Evolutionary conservation across 2,113 vertebrate genomes (phyloP).

Genomic region (Thalassoma bifasciatum): DNA sequence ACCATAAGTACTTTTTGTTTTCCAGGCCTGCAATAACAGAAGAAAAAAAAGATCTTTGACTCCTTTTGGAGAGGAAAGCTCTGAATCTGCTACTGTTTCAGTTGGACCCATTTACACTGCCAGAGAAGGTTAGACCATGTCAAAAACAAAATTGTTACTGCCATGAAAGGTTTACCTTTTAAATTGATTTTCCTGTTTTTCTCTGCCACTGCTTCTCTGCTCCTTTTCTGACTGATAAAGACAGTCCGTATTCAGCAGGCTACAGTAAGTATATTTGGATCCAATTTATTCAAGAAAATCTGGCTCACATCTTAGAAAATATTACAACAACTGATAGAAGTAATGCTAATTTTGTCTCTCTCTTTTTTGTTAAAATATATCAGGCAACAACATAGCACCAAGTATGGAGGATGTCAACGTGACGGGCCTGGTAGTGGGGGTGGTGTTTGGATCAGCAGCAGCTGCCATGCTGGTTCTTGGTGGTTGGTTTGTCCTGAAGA

Average conservation of each 20-base stretch:
- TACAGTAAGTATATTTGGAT: constrained; percentile 66
- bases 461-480: constrained; percentile 66
- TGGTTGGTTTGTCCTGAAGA: constrained; percentile 78
- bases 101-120: constrained; percentile 79
- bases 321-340: not conserved
- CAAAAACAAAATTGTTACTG: not conserved
- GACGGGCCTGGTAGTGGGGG: constrained; percentile 64
- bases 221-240: not conserved
- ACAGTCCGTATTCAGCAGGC: constrained; percentile 30
- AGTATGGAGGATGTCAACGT: constrained; percentile 19
- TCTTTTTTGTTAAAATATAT: constrained; percentile 9
- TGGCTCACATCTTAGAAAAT: not conserved
- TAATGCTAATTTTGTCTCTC: constrained; percentile 2
- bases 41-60: constrained; percentile 67
- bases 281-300: not conserved
- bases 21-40: constrained; percentile 70
- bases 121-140: constrained; percentile 59
- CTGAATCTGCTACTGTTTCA: constrained; percentile 78
- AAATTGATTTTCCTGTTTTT: not conserved
- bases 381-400: constrained; percentile 44
- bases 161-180: not conserved
- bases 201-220: not conserved
- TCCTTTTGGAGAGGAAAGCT: constrained; percentile 55
- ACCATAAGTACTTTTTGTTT: not conserved
- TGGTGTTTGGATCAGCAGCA: constrained; percentile 73